Evolutionary conservation across 2,888 invertebrate species (phyloP), one percentile per base, ranked within the genome.

Genomic region (Calliscelio sp.): DNA sequence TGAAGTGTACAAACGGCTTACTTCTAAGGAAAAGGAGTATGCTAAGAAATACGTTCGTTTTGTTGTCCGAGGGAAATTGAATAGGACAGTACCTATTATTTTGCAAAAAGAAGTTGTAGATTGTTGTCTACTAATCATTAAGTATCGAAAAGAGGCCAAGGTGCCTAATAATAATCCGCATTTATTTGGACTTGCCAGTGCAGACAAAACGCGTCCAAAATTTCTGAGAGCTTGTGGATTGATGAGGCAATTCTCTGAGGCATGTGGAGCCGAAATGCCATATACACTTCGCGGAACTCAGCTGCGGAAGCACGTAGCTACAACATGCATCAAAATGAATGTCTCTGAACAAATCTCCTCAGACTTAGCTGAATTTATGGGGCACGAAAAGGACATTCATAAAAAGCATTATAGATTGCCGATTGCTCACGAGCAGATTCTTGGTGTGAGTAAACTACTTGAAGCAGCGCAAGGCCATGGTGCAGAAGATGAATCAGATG

Each of bases 21-120:
- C 84, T 11, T 6, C 28, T 8, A 74, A 79, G 28, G 84, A 81
- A 8, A 77, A 84, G 84, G 46, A 55, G 38, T 22, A 87, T 1
- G 86, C 86, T 0, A 44, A 78, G 6, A 83, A 85, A 66, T 88
- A 87, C 44, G 79, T 85, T 7, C 66, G 89, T 0, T 87, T 89
- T 61, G 55, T 38, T n/a, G 82, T 87, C 7, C 84, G 89, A 32
- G 89, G 87, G 0, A 88, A 89, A 74, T 41, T 85, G 16, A 77
- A 80, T 22, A 74, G 88, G 10, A 81, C 73, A 24, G 88, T 71
- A 22, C 18, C 79, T 16, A 35, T 79, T 1, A 70, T 78, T 32
- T 14, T 70, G 14, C 51, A 51, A 28, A 59, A 51, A 61, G 57
- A 78, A 6, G 3, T 70, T 10, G 78, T 35, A 53, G 32, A 78